Base-by-base conservation (phyloP, 2,797 vertebrate species). In the Paramormyrops hopkinsi region DNA sequence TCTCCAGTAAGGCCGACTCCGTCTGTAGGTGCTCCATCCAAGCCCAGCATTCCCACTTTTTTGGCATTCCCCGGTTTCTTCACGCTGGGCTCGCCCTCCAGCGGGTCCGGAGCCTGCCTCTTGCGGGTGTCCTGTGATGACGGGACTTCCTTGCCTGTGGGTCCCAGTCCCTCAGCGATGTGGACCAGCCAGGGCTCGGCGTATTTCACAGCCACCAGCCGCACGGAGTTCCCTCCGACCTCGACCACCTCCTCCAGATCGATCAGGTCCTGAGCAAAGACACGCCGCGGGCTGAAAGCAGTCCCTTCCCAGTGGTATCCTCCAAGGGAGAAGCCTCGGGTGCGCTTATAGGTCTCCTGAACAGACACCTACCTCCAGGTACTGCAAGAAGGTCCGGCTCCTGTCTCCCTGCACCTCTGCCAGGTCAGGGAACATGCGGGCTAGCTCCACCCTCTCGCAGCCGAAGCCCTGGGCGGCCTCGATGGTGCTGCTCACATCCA, bases 171-270 rank as follows among this genome's bases (percentile, higher is more conserved):
- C 88, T 88, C 69, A 0, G 90, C 85, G 88, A 95, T 0, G 94
- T 95, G 94, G 9, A 99, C 92, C 3, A 99, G 96, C 98, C 98
- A 99, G 0, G 98, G 97, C 0, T 91, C 93, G 3, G 97, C 96
- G 0, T 95, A 95, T 5, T 92, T 91, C 33, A 93, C 33, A 9
- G 97, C 94, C 89, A 98, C 97, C 94, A 98, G 94, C 0, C 98
- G 97, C 0, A 91, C 11, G 0, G 93, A 92, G 51, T 93, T 87
- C 79, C 95, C 95, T 0, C 98, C 98, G 0, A 97, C 97, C 91
- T 95, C 94, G 69, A 99, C 73, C 89, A 97, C 93, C 93, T 97
- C 96, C 89, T 95, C 94, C 90, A 94, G 93, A 4, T 96, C 94
- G 41, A 96, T 37, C 22, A 99, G 95, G 76, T 97, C 98, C 98